Base-by-base conservation (phyloP, 2,797 vertebrate species). In the Myotis myotis region DNA sequence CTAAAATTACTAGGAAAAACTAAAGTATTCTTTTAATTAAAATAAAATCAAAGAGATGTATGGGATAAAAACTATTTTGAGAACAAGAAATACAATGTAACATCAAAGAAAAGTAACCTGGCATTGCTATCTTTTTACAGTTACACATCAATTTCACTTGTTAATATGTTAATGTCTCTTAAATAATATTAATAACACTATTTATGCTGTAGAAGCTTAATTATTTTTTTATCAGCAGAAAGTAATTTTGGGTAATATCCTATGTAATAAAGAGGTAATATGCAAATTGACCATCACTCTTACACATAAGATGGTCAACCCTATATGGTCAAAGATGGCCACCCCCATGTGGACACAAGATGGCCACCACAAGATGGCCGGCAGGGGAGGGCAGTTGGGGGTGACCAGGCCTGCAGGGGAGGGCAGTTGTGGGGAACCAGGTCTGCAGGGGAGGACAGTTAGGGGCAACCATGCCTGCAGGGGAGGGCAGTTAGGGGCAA, bases 121-220 rank as follows among this genome's bases (percentile, higher is more conserved):
- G 62, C 80, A 76, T 90, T 88, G 44, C 19, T 93, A 74, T 78
- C 28, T 71, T 53, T 62, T 30, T 79, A 86, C 60, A 96, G 84
- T 17, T 89, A 53, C 19, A 57, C 19, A 68, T 89, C 62, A n/a
- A 93, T 93, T 95, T 91, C 36, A 55, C 51, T 68, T 95, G 60
- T 23, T 80, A 47, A 76, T 75, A 72, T 57, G 93, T 5, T n/a
- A 36, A 84, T 53, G 33, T 66, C 33, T 78, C 47, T 75, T 78
- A 20, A 64, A 70, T 74, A 95, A 91, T 70, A 87, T 3, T 47
- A 62, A 22, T 23, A 79, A 28, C 17, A 66, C 20, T 68, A 23
- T 75, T 82, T 85, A 70, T 68, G 90, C 36, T 85, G 25, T 33
- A 33, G 62, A 6, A 86, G 13, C 25, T 85, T 68, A 25, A 8